These are phyloP conservation scores for Dryadula phaetusa DNA, from an alignment of 2,888 invertebrate species.

Conservation along the genomic window DNA sequence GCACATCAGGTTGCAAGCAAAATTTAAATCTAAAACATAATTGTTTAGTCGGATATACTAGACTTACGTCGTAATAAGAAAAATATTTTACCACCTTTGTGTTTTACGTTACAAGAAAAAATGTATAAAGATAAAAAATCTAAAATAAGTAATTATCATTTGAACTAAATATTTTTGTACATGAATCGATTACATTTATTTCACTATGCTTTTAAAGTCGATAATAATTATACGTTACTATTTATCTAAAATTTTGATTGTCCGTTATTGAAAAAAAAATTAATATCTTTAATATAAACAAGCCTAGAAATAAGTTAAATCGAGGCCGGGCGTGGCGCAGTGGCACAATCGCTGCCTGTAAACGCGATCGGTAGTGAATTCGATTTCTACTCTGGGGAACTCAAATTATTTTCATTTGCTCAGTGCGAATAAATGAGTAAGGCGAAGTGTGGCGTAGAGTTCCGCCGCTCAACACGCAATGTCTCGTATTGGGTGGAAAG, in stretches of 20 bases:
- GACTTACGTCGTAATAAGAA: no score
- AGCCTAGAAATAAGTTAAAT: no score
- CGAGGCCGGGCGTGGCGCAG: no score
- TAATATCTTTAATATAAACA: no score
- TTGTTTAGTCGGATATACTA: neutral
- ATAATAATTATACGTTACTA: neutral
- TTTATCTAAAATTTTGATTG: neutral
- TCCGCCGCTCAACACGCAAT: no score
- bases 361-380: no score
- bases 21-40: neutral
- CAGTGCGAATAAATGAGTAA: no score
- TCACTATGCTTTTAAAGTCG: neutral
- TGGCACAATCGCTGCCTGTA: no score
- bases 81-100: neutral
- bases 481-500: no score
- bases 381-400: no score
- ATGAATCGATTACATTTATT: neutral
- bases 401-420: no score
- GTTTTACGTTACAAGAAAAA: neutral
- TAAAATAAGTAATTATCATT: conserved; percentile 4
- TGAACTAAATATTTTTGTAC: neutral
- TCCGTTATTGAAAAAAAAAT: neutral
- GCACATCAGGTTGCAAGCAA: neutral
- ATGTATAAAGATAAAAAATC: neutral
- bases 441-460: no score